Conservation (phyloP, 2,797 vertebrate species). For the Trematomus bernacchii region DNA sequence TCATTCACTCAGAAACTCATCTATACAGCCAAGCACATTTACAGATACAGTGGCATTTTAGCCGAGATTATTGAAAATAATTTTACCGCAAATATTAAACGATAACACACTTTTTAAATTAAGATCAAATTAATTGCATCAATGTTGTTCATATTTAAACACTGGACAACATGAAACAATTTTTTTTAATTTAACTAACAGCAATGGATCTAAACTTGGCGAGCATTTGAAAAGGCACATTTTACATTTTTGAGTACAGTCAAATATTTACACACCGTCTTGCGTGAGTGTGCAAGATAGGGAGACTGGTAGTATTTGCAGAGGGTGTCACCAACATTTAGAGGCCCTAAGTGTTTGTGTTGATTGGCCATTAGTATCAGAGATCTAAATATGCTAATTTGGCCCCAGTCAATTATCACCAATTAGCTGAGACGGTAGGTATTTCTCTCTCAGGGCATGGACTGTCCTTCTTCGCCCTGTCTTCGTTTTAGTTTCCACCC, state of each 20-base stretch:
- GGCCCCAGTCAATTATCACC: slow-evolving; percentile 79
- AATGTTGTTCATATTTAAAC: background rate
- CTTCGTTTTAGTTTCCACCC: slow-evolving; percentile 76
- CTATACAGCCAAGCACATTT: slow-evolving; percentile 57
- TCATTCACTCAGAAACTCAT: slow-evolving; percentile 70
- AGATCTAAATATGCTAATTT: slow-evolving; percentile 85
- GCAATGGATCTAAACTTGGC: background rate
- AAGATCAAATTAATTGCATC: background rate
- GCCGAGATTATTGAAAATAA: background rate
- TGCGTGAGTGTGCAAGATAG: slow-evolving; percentile 1
- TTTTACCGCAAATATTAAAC: slow-evolving; percentile 4
- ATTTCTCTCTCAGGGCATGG: slow-evolving; percentile 76
- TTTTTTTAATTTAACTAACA: background rate
- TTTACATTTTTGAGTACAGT: background rate
- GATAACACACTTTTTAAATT: background rate
- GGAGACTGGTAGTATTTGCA: slow-evolving; percentile 59
- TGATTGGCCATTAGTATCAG: slow-evolving; percentile 83
- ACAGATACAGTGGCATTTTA: slow-evolving; percentile 54
- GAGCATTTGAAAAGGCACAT: background rate
- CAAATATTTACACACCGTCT: background rate
- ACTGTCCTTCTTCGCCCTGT: slow-evolving; percentile 75
- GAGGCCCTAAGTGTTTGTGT: slow-evolving; percentile 81
- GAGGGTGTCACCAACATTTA: slow-evolving; percentile 61
- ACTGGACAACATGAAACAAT: background rate
- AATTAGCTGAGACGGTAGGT: slow-evolving; percentile 82